Percentiles rank a stretch among this genome's conserved stretches.
Evolutionary conservation across 1,140 invertebrate genomes (phyloP).

Genomic region (Neomicropteryx cornuta): DNA sequence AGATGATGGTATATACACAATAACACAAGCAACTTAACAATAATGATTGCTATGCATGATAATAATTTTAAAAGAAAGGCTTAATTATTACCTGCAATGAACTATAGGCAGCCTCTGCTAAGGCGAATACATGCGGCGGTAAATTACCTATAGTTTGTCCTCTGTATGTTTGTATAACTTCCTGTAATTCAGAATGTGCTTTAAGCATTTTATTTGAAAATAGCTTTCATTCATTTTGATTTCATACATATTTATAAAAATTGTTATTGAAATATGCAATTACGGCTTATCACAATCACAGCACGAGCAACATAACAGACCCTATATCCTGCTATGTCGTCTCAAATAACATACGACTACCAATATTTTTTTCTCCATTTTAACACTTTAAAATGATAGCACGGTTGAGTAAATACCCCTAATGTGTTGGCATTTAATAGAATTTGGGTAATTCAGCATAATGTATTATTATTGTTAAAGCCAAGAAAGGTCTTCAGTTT

Average conservation of each 20-base stretch:
- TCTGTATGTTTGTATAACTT: conserved; percentile 69
- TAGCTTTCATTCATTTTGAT: too few relatives aligned
- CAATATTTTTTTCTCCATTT: too few relatives aligned
- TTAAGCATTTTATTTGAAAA: too few relatives aligned
- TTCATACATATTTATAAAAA: too few relatives aligned
- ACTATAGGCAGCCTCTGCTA: conserved; percentile 79
- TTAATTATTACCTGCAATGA: conserved; percentile 43
- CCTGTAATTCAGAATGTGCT: conserved; percentile 50
- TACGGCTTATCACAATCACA: not conserved
- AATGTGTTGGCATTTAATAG: too few relatives aligned
- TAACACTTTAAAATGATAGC: too few relatives aligned
- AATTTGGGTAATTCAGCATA: too few relatives aligned
- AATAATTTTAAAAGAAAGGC: conserved; percentile 5
- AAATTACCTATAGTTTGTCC: conserved; percentile 68
- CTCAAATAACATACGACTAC: too few relatives aligned
- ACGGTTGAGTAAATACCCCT: too few relatives aligned
- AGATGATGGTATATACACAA: too few relatives aligned
- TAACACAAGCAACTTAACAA: not conserved
- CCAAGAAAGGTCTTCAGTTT: too few relatives aligned
- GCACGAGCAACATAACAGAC: not conserved
- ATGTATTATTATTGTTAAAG: too few relatives aligned
- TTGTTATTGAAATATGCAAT: not conserved
- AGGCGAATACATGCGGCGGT: conserved; percentile 83
- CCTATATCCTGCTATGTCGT: not conserved
- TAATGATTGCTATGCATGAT: not conserved